These are phyloP conservation scores for Vanessa atalanta DNA, from an alignment of 1,140 invertebrate species.

Conservation along the genomic window DNA sequence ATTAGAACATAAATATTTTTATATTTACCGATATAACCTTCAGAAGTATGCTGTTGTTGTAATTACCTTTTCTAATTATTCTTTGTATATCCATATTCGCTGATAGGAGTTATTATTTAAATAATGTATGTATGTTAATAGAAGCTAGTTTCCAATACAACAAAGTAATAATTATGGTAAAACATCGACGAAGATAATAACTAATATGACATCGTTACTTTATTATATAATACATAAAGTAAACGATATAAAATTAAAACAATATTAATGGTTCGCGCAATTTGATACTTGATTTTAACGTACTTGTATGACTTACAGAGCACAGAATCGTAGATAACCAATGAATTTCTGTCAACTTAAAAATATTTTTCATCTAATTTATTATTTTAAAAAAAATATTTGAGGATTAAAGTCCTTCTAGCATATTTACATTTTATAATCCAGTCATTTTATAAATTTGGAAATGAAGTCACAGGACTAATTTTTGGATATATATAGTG, in stretches of 20 bases:
- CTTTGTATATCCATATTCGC: not conserved
- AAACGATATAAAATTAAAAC: not conserved
- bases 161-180: conserved; percentile 17
- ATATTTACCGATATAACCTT: conserved; percentile 1
- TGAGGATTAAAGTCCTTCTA: too few relatives aligned
- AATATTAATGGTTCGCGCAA: not conserved
- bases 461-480: too few relatives aligned
- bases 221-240: not conserved
- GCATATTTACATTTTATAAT: too few relatives aligned
- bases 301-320: too few relatives aligned
- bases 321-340: too few relatives aligned
- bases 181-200: not conserved
- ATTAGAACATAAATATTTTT: not conserved
- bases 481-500: too few relatives aligned
- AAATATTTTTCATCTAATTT: too few relatives aligned
- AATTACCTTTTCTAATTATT: conserved; percentile 2
- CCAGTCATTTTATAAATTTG: too few relatives aligned
- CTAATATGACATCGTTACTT: not conserved
- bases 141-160: not conserved
- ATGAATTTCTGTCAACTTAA: too few relatives aligned
- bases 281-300: too few relatives aligned
- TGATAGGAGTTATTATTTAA: not conserved
- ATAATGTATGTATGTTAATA: conserved; percentile 21
- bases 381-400: too few relatives aligned
- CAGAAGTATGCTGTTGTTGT: not conserved